These are phyloP conservation scores for Pimpla rufipes DNA, from an alignment of 2,888 invertebrate genomes.

Conservation along the genomic window DNA sequence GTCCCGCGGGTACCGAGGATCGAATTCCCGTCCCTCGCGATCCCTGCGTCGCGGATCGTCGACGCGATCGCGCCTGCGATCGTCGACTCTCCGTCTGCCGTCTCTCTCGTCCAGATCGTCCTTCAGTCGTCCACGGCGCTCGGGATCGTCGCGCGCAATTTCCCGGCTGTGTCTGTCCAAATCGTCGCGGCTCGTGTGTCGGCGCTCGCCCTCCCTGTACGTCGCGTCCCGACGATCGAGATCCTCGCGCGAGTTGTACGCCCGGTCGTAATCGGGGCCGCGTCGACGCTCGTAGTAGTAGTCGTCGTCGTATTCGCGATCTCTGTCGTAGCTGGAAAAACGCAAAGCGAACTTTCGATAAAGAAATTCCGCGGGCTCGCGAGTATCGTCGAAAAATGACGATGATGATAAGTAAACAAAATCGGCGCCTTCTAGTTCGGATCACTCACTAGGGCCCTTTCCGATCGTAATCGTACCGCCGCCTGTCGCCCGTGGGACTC, in stretches of 20 bases:
- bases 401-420: conserved; percentile 31
- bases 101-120: conserved; percentile 81
- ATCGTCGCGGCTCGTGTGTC: conserved; percentile 81
- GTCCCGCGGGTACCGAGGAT: conserved; percentile 78
- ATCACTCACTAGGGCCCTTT: conserved; percentile 79
- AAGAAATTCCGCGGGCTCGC: too few species aligned
- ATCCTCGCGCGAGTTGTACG: conserved; percentile 81
- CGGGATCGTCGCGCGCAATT: conserved; percentile 79
- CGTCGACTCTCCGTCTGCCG: conserved; percentile 78
- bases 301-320: conserved; percentile 83
- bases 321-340: conserved; percentile 79
- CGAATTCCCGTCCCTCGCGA: conserved; percentile 77
- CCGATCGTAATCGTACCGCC: conserved; percentile 80
- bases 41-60: conserved; percentile 78
- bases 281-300: conserved; percentile 83
- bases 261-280: conserved; percentile 79
- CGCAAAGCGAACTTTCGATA: not conserved
- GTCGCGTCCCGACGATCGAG: conserved; percentile 81
- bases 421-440: conserved; percentile 55
- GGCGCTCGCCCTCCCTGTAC: conserved; percentile 81
- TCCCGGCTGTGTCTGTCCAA: conserved; percentile 80
- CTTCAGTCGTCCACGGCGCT: conserved; percentile 79
- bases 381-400: not conserved
- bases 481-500: conserved; percentile 76
- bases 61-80: conserved; percentile 77